Base-by-base conservation (phyloP, 35 echinoderm and acorn worm species). In the Antedon bifida region DNA sequence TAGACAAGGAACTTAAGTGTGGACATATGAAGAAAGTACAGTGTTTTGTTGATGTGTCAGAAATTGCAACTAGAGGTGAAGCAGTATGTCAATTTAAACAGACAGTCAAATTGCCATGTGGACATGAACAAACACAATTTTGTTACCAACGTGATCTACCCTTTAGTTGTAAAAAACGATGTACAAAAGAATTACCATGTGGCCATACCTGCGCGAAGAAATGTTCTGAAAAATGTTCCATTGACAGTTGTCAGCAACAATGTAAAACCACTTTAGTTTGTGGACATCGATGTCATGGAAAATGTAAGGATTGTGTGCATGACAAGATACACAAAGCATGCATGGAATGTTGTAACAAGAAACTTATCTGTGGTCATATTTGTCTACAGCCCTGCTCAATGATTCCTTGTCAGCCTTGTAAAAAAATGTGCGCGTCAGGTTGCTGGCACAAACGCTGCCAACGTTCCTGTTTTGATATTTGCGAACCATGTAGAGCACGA, bases 401-500 rank as follows among this genome's bases (percentile, higher is more conserved):
- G 33, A 0, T 12, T 35, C 21, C 30, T 26, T 46, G 73, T 82
- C 11, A 1, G 16, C 39, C 78, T 32, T 88, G 28, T 21, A 34
- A 10, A 82, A 39, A 82, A 10, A 5, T 32, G 64, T 16, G 38
- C 14, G 5, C 11, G 34, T 39, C 34, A 46, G 26, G 33, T 77
- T 82, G 34, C 32, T 36, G 8, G 74, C 21, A 36, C 34, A 96
- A 88, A 33, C 75, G 79, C n/a, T 96, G 93, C 36, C 26, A 16
- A 26, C 86, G 87, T 29, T 34, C n/a, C 8, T 96, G 93, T 30
- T 86, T 86, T 3, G 46, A 91, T 29, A 31, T 33, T 13, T 96
- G 89, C 35, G 77, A 76, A 12, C 86, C 89, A 12, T 96, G 93
- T 42, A 73, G 78, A 30, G 86, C 91, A 34, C 30, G 28, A 23